Percentiles rank a stretch among this genome's conserved stretches.
Conservation (phyloP, 2,113 vertebrate species). For the Erythrocercus mccallii region DNA sequence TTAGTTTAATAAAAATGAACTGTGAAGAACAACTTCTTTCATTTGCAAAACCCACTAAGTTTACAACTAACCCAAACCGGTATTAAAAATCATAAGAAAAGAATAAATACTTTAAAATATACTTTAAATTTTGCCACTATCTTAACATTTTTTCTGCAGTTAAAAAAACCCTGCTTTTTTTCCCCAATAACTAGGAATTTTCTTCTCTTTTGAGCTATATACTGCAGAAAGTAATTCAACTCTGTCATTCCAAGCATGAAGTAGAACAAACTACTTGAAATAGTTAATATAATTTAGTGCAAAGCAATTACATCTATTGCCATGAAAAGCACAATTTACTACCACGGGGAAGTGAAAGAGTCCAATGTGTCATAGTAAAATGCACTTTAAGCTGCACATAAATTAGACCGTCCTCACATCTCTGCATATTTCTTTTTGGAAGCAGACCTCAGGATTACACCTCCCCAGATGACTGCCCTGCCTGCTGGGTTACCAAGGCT, state of each 20-base stretch:
- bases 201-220: neutral
- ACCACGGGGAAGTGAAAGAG: neutral
- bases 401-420: neutral
- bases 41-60: neutral
- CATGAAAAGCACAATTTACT: neutral
- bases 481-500: neutral
- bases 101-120: neutral
- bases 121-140: neutral
- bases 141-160: neutral
- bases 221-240: neutral
- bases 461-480: neutral
- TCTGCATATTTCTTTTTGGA: neutral
- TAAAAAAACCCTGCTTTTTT: fast-evolving
- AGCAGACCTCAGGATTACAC: neutral
- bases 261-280: slow-evolving; percentile 5
- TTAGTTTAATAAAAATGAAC: neutral
- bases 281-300: slow-evolving; percentile 1
- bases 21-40: neutral
- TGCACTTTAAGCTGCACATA: neutral
- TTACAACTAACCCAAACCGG: neutral
- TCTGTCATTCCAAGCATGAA: neutral
- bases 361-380: slow-evolving; percentile 1
- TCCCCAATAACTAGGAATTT: neutral
- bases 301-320: slow-evolving; percentile 31
- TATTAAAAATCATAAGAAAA: neutral